A percentile compares a stretch with the other conserved stretches of the same genome.
Evolutionary conservation across 1,140 invertebrate species (phyloP).

Genomic region (Zelostemma sp.): DNA sequence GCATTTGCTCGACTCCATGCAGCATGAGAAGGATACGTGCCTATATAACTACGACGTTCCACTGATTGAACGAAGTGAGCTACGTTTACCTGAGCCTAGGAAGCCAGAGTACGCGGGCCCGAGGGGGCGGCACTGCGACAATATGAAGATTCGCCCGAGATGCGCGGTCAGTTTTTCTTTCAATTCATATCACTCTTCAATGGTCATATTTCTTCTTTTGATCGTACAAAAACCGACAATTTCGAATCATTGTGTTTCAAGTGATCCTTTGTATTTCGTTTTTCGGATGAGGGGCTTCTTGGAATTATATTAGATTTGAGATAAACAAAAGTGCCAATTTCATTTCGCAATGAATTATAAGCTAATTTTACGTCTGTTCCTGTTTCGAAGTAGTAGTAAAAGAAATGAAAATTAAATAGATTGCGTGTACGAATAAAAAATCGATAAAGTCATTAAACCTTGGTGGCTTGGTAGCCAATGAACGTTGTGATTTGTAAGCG

Average conservation of each 20-base stretch:
- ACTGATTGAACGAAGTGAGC: slow-evolving; percentile 69
- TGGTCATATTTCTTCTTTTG: too few species aligned
- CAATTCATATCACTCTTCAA: too few species aligned
- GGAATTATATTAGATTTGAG: too few species aligned
- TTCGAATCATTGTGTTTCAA: neutral
- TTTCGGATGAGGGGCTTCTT: too few species aligned
- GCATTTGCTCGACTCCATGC: slow-evolving; percentile 40
- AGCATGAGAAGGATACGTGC: slow-evolving; percentile 63
- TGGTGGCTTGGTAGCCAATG: slow-evolving; percentile 13
- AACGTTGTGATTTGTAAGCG: slow-evolving; percentile 19
- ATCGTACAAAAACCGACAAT: neutral
- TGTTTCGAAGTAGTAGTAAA: too few species aligned
- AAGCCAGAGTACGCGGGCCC: slow-evolving; percentile 61
- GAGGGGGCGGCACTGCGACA: slow-evolving; percentile 60
- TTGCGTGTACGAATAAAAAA: neutral
- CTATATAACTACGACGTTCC: slow-evolving; percentile 70
- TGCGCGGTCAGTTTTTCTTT: slow-evolving; percentile 63
- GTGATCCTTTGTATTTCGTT: too few species aligned
- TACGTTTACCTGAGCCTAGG: slow-evolving; percentile 64
- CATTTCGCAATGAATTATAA: too few species aligned
- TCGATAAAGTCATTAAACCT: neutral
- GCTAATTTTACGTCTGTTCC: too few species aligned
- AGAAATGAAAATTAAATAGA: too few species aligned
- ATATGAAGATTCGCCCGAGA: slow-evolving; percentile 68
- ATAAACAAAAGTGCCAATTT: too few species aligned